Evolutionary conservation across 2,113 vertebrate species (phyloP), one percentile per base, ranked within the genome.

Genomic region (Ictalurus punctatus): DNA sequence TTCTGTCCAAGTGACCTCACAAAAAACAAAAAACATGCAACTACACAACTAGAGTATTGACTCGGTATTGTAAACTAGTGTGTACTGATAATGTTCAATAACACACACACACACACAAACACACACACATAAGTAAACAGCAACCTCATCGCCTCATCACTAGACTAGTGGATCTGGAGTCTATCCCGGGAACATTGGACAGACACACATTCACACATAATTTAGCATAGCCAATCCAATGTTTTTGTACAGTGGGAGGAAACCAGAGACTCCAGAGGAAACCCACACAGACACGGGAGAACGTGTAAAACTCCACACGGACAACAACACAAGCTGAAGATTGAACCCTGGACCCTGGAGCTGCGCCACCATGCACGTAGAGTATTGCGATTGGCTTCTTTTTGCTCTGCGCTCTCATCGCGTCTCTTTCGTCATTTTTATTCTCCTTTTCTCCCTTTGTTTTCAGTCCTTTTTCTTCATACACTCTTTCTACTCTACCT

Each of bases 121-220:
- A 73, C 30, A 74, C 34, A 76, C 37, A 73, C 34, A 90, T 88
- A 88, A 90, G 86, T 90, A 90, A 90, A 88, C 87, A 90, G 90
- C 71, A 44, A 84, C 86, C 71, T 89, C 88, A 89, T 86, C 71
- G 48, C 67, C 52, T 78, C 84, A 89, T 90, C 90, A 88, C 84
- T 84, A 90, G 90, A 90, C 4, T 48, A 48, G 44, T 27, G 67
- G 30, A 71, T 13, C 30, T 5, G 16, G 13, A 40, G 58, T 21
- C 58, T 59, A 59, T 59, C 56, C 16, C 16, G 17, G 59, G 21
- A 25, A 23, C 19, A 25, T 5, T 63, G 21, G 19, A 9, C 63
- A 10, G 25, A 65, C 63, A 63, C 61, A 63, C 61, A 63, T 21
- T 25, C 61, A 63, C 61, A 65, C 61, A 65, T 23, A 25, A 63